Base-by-base conservation (phyloP, 2,113 vertebrate species). In the Prionailurus viverrinus region DNA sequence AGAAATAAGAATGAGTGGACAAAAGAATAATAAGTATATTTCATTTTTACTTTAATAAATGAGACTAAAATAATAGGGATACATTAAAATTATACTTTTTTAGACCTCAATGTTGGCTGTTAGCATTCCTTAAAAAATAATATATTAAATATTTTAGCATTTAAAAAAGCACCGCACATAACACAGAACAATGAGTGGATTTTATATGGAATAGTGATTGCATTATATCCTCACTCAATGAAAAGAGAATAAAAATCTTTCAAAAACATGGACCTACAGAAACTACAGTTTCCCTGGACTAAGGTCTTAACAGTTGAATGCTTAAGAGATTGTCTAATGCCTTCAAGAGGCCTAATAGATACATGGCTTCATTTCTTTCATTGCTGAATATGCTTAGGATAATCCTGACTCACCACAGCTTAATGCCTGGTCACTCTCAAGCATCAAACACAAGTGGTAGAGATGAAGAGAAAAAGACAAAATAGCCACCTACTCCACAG, bases 401-500 rank as follows among this genome's bases (percentile, higher is more conserved):
- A 96, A 92, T 82, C 51, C 45, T 31, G 27, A 80, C 58, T 93
- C 87, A 89, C 41, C 39, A 74, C 55, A 69, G n/a, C 94, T 84
- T 74, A 95, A 91, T 74, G 87, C 21, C 81, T 89, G 87, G 87
- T 86, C 78, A 95, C 13, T 91, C 48, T 33, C 65, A 92, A 73
- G 55, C 48, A 82, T 73, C 84, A 69, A 58, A 91, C 7, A 63
- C 51, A 82, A 66, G 45, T 31, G 39, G 33, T 95, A 11, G 55
- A 58, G 65, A 89, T 33, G 68, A 80, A 95, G 61, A 89, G 45
- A 80, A 79, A 83, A 65, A 86, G 48, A 71, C 36, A 41, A 94
- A 95, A 76, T 61, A 92, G 65, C 41, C 58, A 84, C 81, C 87
- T 83, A 63, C 27, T 94, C 7, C 4, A 71, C 63, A 87, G 83